Percentiles rank a stretch among this genome's conserved stretches.
These are phyloP conservation scores for Cyclophora punctaria DNA, from an alignment of 2,888 invertebrate genomes.

Conservation along the genomic window DNA sequence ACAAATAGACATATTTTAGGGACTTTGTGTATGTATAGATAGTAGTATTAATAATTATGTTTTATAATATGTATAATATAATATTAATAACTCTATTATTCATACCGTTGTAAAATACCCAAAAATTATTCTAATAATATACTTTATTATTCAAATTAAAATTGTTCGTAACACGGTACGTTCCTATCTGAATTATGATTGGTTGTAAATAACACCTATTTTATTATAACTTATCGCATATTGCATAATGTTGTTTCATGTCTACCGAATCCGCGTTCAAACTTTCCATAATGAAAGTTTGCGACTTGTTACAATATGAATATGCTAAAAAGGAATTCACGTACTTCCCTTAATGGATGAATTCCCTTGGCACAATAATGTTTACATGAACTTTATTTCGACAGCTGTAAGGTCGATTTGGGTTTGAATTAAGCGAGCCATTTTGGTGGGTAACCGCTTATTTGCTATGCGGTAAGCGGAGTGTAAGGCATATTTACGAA, in stretches of 20 bases:
- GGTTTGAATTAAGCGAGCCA: conserved; percentile 1
- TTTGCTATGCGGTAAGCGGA: conserved; percentile 12
- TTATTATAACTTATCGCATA: neutral
- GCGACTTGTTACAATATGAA: conserved; percentile 34
- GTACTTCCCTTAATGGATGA: conserved; percentile 15
- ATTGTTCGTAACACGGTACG: too few species aligned
- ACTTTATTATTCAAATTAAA: too few species aligned
- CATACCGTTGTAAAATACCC: too few species aligned
- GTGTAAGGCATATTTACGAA: conserved; percentile 27
- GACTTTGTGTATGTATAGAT: too few species aligned
- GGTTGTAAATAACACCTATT: too few species aligned
- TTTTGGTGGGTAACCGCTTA: conserved; percentile 13
- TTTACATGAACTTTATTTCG: conserved; percentile 10
- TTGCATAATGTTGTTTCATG: conserved; percentile 16
- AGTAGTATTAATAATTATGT: too few species aligned
- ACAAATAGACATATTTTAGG: too few species aligned
- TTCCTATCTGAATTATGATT: too few species aligned
- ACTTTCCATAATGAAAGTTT: conserved; percentile 52
- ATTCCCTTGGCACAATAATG: conserved; percentile 4
- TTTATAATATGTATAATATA: too few species aligned
- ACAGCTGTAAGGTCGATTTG: conserved; percentile 10
- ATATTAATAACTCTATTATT: too few species aligned
- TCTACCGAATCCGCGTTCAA: conserved; percentile 24
- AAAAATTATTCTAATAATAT: too few species aligned
- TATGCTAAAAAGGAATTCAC: conserved; percentile 39